These are phyloP conservation scores for Syrista parreyssii DNA, from an alignment of 2,888 invertebrate genomes.

Conservation along the genomic window DNA sequence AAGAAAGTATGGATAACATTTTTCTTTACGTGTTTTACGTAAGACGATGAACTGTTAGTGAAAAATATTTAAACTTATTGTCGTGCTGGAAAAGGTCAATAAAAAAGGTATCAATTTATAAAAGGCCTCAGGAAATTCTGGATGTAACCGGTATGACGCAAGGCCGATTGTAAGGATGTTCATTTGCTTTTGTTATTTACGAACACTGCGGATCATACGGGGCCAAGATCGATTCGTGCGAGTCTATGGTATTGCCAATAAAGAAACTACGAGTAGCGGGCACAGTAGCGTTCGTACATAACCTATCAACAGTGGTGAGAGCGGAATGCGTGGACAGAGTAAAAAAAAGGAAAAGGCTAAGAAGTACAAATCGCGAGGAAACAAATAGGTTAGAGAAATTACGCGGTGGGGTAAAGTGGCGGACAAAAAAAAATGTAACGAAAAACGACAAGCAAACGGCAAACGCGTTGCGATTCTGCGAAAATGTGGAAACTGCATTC, in stretches of 20 bases:
- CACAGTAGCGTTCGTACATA: not conserved
- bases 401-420: not conserved
- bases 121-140: not conserved
- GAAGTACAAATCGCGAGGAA: not conserved
- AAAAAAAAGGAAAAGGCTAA: not conserved
- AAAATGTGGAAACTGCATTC: not conserved
- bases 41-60: not conserved
- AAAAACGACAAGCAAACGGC: not conserved
- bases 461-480: not conserved
- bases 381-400: not conserved
- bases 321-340: not conserved
- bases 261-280: not conserved
- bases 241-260: not conserved
- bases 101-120: not conserved
- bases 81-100: not conserved
- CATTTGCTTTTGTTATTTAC: not conserved
- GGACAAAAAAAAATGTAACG: not conserved
- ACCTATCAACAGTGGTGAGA: not conserved
- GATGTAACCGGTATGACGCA: not conserved
- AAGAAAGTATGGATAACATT: not conserved
- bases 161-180: not conserved
- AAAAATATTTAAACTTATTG: not conserved
- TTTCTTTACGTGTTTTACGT: not conserved
- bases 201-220: not conserved
- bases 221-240: not conserved